phyloP scores from a whole-genome alignment of 1,140 invertebrate genomes.

The Diachasmimorpha longicaudata region DNA sequence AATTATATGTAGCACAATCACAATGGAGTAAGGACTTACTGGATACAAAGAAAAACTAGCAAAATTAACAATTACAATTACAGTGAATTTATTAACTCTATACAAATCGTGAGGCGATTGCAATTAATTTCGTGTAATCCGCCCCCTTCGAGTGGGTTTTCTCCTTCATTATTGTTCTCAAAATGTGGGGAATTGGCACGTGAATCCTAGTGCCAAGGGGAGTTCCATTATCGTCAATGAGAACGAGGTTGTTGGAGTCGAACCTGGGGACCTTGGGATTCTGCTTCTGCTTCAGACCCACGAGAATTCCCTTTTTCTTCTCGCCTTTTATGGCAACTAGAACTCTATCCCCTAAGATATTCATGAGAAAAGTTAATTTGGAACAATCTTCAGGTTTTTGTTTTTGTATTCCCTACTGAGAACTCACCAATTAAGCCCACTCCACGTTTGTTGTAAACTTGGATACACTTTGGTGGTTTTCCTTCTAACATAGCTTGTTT shows the following conservation, averaged over 20 bases:
- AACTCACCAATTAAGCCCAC: constrained; percentile 70
- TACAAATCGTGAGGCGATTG: constrained; percentile 92
- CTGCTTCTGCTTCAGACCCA: constrained; percentile 89
- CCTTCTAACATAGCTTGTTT: constrained; percentile 93
- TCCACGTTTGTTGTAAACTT: constrained; percentile 83
- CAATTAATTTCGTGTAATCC: constrained; percentile 94
- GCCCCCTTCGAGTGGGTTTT: constrained; percentile 83
- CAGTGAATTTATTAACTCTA: constrained; percentile 58
- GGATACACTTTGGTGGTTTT: constrained; percentile 87
- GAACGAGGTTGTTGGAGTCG: constrained; percentile 96
- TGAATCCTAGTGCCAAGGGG: constrained; percentile 93
- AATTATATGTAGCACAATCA: too few species aligned
- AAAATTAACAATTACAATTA: too few species aligned
- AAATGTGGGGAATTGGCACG: constrained; percentile 90
- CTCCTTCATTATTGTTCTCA: constrained; percentile 86
- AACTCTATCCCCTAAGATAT: constrained; percentile 80
- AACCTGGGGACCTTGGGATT: constrained; percentile 85
- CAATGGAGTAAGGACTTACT: too few species aligned
- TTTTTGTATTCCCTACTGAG: neutral
- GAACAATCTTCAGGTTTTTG: too few species aligned
- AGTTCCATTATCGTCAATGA: constrained; percentile 93
- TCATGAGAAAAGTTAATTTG: constrained; percentile 24
- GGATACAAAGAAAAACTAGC: too few species aligned
- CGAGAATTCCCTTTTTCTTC: constrained; percentile 94
- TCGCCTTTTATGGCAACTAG: constrained; percentile 96